Evolutionary conservation across 2,113 vertebrate genomes (phyloP).

Genomic region (Emydocephalus ijimae): DNA sequence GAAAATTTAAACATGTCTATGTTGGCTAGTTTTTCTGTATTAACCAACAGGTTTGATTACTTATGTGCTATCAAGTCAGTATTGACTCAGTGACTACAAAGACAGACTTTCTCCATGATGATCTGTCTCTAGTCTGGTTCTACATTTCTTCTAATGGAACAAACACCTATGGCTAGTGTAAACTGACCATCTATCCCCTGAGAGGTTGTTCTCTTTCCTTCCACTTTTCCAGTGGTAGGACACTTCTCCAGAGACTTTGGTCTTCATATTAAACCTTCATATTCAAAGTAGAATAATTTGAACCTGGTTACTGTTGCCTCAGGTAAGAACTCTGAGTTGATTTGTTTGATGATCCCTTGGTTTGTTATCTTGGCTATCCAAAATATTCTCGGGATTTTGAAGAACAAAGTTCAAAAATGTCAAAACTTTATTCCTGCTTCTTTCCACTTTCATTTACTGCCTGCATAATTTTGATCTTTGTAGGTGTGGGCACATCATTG

Average conservation of each 20-base stretch:
- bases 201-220: background rate
- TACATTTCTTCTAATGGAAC: background rate
- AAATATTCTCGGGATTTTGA: background rate
- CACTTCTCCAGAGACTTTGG: background rate
- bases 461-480: background rate
- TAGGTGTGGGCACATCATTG: background rate
- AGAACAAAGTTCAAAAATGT: background rate
- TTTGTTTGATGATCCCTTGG: background rate
- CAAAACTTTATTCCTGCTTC: background rate
- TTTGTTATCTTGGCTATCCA: background rate
- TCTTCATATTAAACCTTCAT: background rate
- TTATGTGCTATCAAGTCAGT: background rate
- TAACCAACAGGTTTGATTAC: background rate
- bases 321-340: background rate
- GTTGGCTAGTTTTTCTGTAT: background rate
- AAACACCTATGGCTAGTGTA: background rate
- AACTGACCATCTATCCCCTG: background rate
- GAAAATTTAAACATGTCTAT: background rate
- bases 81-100: background rate
- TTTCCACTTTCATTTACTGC: background rate
- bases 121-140: background rate
- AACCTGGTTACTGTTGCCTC: background rate
- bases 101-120: background rate
- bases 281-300: background rate
- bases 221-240: background rate